Conservation (phyloP, 2,113 vertebrate species). For the Otis tarda region DNA sequence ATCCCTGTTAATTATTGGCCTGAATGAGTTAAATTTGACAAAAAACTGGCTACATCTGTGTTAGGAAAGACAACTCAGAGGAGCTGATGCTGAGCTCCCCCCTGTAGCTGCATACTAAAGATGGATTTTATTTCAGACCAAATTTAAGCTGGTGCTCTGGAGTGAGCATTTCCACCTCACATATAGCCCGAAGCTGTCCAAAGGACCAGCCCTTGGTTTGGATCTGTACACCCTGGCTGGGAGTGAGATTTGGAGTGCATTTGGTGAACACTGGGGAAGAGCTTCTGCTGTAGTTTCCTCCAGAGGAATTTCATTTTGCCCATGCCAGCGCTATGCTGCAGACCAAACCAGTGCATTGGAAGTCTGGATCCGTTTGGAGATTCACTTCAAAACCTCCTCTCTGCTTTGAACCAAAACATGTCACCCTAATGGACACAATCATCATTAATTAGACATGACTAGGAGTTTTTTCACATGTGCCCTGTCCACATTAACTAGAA, state of each 20-base stretch:
- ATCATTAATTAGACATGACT: fast-evolving
- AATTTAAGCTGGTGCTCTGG: background rate
- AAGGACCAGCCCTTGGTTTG: background rate
- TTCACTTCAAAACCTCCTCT: background rate
- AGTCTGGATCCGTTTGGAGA: background rate
- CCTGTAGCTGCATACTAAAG: fast-evolving
- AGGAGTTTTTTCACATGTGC: background rate
- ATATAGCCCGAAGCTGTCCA: background rate
- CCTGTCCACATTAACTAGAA: background rate
- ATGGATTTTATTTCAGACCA: background rate
- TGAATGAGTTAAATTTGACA: background rate
- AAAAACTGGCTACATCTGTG: background rate
- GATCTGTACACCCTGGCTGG: background rate
- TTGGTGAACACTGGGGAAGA: background rate
- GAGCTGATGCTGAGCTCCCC: background rate
- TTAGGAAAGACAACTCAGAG: background rate
- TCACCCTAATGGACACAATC: fast-evolving
- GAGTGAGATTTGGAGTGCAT: background rate
- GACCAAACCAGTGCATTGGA: background rate
- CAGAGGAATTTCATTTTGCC: background rate
- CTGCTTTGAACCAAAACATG: background rate
- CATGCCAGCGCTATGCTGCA: background rate
- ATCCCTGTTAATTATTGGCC: background rate
- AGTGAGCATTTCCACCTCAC: background rate
- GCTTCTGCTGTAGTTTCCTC: background rate